Conservation (phyloP, 2,888 invertebrate species). For the Cephus sareptanus region DNA sequence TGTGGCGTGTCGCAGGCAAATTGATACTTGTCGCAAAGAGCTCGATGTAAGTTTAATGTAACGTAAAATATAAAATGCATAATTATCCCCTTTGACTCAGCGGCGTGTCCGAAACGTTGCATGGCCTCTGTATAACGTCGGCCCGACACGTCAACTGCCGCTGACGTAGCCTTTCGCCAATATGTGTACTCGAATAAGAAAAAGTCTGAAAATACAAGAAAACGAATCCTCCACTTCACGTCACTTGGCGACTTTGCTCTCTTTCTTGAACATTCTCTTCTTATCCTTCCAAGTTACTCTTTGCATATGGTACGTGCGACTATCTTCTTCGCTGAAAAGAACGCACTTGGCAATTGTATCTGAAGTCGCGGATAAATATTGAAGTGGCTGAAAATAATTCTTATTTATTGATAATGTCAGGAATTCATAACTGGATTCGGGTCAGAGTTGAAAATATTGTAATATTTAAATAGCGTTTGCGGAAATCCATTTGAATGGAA, state of each 20-base stretch:
- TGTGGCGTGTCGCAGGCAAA: constrained; percentile 47
- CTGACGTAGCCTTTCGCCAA: neutral
- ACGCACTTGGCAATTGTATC: neutral
- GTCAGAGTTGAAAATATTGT: neutral
- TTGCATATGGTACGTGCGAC: neutral
- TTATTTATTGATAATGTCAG: neutral
- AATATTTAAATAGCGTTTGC: neutral
- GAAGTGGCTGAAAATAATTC: neutral
- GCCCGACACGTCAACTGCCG: constrained; percentile 9
- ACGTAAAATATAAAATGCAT: constrained; percentile 42
- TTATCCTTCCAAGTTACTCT: neutral
- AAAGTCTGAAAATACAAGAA: neutral
- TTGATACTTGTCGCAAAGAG: constrained; percentile 49
- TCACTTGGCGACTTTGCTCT: neutral
- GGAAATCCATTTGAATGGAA: neutral
- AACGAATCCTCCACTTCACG: neutral
- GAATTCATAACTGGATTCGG: neutral
- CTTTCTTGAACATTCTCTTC: neutral
- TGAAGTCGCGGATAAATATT: neutral
- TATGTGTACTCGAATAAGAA: neutral
- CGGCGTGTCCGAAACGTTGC: constrained; percentile 3
- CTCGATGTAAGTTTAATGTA: constrained; percentile 46
- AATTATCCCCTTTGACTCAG: constrained; percentile 37
- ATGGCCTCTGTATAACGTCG: constrained; percentile 19
- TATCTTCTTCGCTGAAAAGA: neutral